Conservation (phyloP, 1,140 invertebrate genomes). For the Drosophila athabasca region DNA sequence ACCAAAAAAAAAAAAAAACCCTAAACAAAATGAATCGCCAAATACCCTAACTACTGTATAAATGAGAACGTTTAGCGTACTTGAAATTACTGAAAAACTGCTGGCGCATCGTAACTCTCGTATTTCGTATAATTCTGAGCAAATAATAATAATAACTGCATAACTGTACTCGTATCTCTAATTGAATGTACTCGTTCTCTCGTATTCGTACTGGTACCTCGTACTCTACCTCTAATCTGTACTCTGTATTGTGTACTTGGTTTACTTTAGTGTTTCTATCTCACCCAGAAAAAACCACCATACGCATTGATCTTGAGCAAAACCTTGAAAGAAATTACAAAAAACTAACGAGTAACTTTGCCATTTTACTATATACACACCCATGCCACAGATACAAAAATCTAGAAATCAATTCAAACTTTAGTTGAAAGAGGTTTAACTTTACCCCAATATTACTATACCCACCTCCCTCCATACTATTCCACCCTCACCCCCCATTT, state of each 20-base stretch:
- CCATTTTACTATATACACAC: background rate
- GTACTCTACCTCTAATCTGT: slow-evolving; percentile 19
- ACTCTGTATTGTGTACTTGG: slow-evolving; percentile 63
- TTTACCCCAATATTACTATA: slow-evolving; percentile 31
- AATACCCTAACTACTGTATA: slow-evolving; percentile 46
- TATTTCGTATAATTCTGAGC: slow-evolving; percentile 74
- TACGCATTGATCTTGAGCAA: slow-evolving; percentile 53
- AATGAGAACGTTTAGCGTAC: slow-evolving; percentile 65
- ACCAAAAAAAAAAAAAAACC: slow-evolving; percentile 14
- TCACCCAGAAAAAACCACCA: slow-evolving; percentile 49
- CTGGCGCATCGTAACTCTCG: slow-evolving; percentile 74
- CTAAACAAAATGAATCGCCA: slow-evolving; percentile 51
- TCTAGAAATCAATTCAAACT: slow-evolving; percentile 39
- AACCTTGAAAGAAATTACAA: slow-evolving; percentile 35
- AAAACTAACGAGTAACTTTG: slow-evolving; percentile 33
- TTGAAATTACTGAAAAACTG: slow-evolving; percentile 41
- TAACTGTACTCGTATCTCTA: slow-evolving; percentile 49
- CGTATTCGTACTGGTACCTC: slow-evolving; percentile 59
- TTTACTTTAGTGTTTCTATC: slow-evolving; percentile 67
- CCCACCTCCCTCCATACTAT: background rate
- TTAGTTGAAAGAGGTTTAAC: slow-evolving; percentile 39
- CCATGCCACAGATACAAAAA: slow-evolving; percentile 7
- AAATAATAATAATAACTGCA: slow-evolving; percentile 57
- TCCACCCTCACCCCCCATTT: slow-evolving; percentile 5
- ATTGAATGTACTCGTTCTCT: slow-evolving; percentile 59